Conservation (phyloP, 2,888 invertebrate genomes). For the Tetranychus piercei region DNA sequence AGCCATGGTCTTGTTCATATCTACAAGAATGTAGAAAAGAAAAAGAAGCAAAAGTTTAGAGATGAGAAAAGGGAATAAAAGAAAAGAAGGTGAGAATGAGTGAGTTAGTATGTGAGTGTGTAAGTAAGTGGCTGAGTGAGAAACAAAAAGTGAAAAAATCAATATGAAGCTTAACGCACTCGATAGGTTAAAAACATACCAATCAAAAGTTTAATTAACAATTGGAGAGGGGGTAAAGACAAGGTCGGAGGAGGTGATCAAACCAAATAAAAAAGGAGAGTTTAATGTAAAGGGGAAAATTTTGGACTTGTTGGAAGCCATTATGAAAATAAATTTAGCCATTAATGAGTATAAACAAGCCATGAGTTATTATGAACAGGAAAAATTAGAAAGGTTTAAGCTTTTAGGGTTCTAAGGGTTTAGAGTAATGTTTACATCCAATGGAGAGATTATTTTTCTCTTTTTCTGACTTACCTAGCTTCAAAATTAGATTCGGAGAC, state of each 20-base stretch:
- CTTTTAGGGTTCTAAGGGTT: no score
- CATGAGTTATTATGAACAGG: not conserved
- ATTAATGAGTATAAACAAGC: no score
- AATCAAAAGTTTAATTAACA: not conserved
- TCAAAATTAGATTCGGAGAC: not conserved
- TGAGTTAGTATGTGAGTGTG: not conserved
- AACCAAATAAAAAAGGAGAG: not conserved
- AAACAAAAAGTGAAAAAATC: not conserved
- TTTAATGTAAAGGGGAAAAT: not conserved
- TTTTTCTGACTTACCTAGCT: not conserved
- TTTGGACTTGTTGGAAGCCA: no score
- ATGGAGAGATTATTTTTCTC: no score
- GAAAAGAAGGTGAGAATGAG: not conserved
- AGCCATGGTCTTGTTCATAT: not conserved
- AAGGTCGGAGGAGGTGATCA: not conserved
- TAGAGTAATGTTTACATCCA: no score
- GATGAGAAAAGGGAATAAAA: not conserved
- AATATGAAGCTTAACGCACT: not conserved
- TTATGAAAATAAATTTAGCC: no score
- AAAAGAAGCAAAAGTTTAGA: not conserved
- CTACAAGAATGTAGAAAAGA: not conserved
- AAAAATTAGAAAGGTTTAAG: not conserved
- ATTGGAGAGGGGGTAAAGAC: not conserved
- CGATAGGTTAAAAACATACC: not conserved
- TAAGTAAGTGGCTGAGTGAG: not conserved